These are phyloP conservation scores for Rattus norvegicus DNA, from an alignment of 2,113 vertebrate species.

Conservation along the genomic window DNA sequence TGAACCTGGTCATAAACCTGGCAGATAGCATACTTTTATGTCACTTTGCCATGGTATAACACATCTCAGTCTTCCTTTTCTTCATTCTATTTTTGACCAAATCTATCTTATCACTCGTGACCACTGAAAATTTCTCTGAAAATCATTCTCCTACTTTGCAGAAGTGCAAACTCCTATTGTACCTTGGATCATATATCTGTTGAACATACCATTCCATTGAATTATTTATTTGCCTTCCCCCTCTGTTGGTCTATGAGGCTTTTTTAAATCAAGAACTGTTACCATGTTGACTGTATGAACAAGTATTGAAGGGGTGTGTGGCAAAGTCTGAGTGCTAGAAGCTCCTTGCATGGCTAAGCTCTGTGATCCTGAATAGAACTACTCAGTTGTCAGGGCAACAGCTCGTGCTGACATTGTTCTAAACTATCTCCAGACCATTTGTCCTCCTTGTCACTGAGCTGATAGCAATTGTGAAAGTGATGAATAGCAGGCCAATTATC, in stretches of 20 bases:
- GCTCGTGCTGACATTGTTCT: slow-evolving; percentile 49
- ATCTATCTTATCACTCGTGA: not conserved
- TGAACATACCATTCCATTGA: not conserved
- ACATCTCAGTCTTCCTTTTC: not conserved
- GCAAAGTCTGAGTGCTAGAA: not conserved
- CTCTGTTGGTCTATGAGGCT: not conserved
- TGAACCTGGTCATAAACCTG: not conserved
- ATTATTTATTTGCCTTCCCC: not conserved
- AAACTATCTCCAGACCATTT: slow-evolving; percentile 73
- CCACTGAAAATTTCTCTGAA: not conserved
- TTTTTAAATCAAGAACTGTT: not conserved
- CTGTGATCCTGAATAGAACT: not conserved
- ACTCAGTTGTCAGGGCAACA: slow-evolving; percentile 35
- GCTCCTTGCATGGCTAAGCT: not conserved
- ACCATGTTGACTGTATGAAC: not conserved
- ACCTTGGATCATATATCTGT: not conserved
- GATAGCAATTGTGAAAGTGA: slow-evolving; percentile 78
- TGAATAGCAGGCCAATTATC: slow-evolving; percentile 77
- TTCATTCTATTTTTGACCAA: not conserved
- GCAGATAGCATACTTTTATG: not conserved
- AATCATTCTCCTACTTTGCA: not conserved
- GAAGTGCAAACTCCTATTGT: not conserved
- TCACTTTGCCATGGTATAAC: not conserved
- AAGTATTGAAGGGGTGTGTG: not conserved
- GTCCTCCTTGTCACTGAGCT: slow-evolving; percentile 69